Evolutionary conservation across 2,797 vertebrate genomes (phyloP), one percentile per base, ranked within the genome.

Genomic region (Sebastes goodei): DNA sequence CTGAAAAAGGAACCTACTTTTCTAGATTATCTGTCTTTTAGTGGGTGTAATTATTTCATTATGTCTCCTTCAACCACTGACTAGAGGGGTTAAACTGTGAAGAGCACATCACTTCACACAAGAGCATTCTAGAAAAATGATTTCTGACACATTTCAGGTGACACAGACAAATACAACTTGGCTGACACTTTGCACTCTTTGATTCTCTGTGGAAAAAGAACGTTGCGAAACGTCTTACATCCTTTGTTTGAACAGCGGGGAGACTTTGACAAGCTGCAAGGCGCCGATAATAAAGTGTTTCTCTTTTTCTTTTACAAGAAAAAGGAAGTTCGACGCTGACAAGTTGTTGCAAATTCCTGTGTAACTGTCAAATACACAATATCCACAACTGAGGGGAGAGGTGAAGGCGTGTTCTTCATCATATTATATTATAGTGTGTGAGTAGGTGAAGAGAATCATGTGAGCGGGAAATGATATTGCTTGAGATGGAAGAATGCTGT

Each of bases 91-190:
- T 63, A 72, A 82, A 80, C 64, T 74, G 62, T 75, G 55, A 79
- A 69, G 65, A 77, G 29, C 42, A 30, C 53, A 33, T 59, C 10
- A 8, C 53, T 78, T 76, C 32, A 76, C 57, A 71, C 46, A 55
- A 23, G 71, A 80, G 52, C 62, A 61, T 82, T 73, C 78, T 5
- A 78, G 63, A 67, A 32, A 74, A 71, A 72, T 64, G 63, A 87
- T 78, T 88, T 57, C 80, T 67, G 67, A 81, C 71, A 84, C 80
- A 29, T 57, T 71, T 73, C 78, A 82, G 71, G 69, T 78, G 46
- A 46, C 61, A n/a, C 68, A 59, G 64, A 74, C 62, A 30, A 68
- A 77, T 70, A 73, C 69, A 73, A 68, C 32, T 23, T 35, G 80
- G 65, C 71, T 69, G 53, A 76, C 76, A 62, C 33, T 9, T 56